Base-by-base conservation (phyloP, 2,797 vertebrate species). In the Eulemur albifrons region DNA sequence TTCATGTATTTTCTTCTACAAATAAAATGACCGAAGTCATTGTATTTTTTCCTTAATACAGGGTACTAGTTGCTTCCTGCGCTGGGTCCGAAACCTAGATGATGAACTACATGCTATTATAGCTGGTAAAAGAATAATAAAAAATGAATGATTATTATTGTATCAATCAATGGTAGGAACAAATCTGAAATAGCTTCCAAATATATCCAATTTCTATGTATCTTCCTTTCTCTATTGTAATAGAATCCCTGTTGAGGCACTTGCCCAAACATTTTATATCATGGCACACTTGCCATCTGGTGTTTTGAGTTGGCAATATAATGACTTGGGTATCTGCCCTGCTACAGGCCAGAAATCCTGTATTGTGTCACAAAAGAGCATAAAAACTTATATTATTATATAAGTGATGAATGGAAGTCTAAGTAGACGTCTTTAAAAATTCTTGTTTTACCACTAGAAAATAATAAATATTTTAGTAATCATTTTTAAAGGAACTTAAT, bases 41-140 rank as follows among this genome's bases (percentile, higher is more conserved):
- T 96, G 61, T 97, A 35, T 76, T 95, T 92, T 96, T 84, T 96
- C 14, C 92, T 96, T 73, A 85, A 67, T 90, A 0, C 97, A 99
- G 99, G 99, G 99, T 96, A 99, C 99, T 4, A 99, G 99, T 98
- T 99, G 99, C 97, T 99, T 99, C 96, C 98, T 99, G 93, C 99
- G 99, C 80, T 99, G 99, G 99, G 90, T 99, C 95, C 99, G 99
- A 96, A 99, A 99, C 98, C 98, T 99, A n/a, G 99, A 99, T 32
- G 99, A 99, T 97, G 99, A 99, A 94, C 99, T 99, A 40, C 99
- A 99, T 63, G 99, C 99, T 13, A 99, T 99, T 85, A 98, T 99
- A 97, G 99, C 99, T 73, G 99, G 99, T 99, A 98, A 98, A 98
- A 95, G 85, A 86, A 0, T 50, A 35, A 61, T 80, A 92, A 77